Evolutionary conservation across 2,113 vertebrate genomes (phyloP), one percentile per base, ranked within the genome.

Genomic region (Limanda limanda): DNA sequence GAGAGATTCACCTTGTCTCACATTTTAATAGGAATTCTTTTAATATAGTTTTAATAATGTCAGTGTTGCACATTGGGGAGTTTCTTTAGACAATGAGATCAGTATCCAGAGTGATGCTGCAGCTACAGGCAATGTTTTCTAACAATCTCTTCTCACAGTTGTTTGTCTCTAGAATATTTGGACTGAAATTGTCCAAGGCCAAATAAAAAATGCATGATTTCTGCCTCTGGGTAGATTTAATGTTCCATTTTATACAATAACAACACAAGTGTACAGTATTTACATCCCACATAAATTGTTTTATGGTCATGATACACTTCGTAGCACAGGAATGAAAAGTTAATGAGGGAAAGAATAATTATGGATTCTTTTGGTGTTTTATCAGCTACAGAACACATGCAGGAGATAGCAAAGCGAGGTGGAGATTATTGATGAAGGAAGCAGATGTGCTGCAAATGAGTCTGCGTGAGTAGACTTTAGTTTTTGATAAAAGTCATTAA

Each of bases 161-260:
- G 78, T 68, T 86, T 78, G 31, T 67, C 51, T 83, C n/a, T 24
- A 27, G 69, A 82, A 76, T 74, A 83, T 87, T 70, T 76, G 13
- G 71, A 71, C 57, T 10, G 11, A 18, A 68, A 65, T 47, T 52
- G 67, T 81, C 66, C 45, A 68, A 68, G 47, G 67, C 73, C 35
- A 57, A 74, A 85, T 92, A 55, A 87, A 91, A 79, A 82, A 89
- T 86, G n/a, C 57, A 90, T 85, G 65, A 71, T 71, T 79, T 21
- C 35, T 42, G 40, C 67, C 21, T 62, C 61, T 27, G 57, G 59
- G 24, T 74, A 80, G 45, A 79, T 8, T 64, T 40, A n/a, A 58
- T 68, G 21, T 58, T 83, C 51, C 20, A 25, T 79, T 37, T 73
- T 62, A 66, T 68, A 70, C 66, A 77, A 68, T 62, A 67, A 57